Percentiles rank a stretch among this genome's conserved stretches.
Conservation (phyloP, 1,140 invertebrate genomes). For the Drosophila triauraria region DNA sequence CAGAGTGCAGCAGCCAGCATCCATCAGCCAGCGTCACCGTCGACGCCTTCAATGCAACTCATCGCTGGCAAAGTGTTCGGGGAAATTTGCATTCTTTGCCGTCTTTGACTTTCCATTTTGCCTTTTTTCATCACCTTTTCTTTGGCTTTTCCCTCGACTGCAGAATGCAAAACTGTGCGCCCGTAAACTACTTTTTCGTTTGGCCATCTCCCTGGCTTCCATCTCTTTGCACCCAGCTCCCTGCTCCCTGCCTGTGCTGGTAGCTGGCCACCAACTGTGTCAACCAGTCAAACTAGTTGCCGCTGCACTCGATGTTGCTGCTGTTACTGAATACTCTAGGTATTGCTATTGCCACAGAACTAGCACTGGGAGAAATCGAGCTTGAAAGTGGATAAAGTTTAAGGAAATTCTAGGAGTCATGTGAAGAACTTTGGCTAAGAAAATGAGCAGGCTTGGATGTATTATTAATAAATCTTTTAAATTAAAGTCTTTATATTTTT, state of each 20-base stretch:
- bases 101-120: slow-evolving; percentile 63
- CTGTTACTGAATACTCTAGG: neutral
- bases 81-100: slow-evolving; percentile 63
- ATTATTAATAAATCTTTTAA: neutral
- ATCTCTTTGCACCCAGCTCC: neutral
- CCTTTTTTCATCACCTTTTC: slow-evolving; percentile 50
- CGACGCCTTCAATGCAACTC: slow-evolving; percentile 25
- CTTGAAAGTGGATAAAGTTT: too few species aligned
- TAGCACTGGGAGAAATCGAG: neutral
- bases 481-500: neutral
- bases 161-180: slow-evolving; percentile 61
- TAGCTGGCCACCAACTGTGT: slow-evolving; percentile 72
- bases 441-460: neutral
- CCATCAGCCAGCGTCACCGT: slow-evolving; percentile 10
- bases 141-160: slow-evolving; percentile 24
- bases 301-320: slow-evolving; percentile 41
- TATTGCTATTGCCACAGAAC: slow-evolving; percentile 7
- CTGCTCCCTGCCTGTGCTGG: slow-evolving; percentile 2
- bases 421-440: neutral
- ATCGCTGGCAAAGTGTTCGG: slow-evolving; percentile 25
- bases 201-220: slow-evolving; percentile 14
- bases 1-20: slow-evolving; percentile 26
- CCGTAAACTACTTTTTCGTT: slow-evolving; percentile 67
- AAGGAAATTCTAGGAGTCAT: neutral
- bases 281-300: slow-evolving; percentile 78